These are phyloP conservation scores for Daubentonia madagascariensis DNA, from an alignment of 2,113 vertebrate species.

Conservation along the genomic window DNA sequence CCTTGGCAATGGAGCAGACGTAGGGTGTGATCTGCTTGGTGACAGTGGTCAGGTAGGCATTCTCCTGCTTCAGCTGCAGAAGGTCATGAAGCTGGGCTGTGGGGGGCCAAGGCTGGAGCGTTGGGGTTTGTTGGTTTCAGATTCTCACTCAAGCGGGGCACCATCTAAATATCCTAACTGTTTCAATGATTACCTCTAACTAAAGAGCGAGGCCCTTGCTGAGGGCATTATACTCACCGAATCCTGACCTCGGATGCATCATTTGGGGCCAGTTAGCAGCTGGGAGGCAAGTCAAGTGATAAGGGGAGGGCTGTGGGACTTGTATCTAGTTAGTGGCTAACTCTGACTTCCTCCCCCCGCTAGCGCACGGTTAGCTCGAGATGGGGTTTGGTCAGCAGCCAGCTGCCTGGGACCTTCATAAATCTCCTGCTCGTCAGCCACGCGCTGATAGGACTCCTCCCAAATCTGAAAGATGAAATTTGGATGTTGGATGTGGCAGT, in stretches of 20 bases:
- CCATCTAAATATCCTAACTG: not conserved
- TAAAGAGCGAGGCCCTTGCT: not conserved
- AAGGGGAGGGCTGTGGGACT: no score
- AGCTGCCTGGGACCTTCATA: constrained; percentile 88
- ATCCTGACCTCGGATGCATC: not conserved
- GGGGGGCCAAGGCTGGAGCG: not conserved
- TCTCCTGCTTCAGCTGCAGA: constrained; percentile 94
- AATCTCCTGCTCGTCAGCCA: constrained; percentile 94
- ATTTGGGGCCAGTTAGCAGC: not conserved
- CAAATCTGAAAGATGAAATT: constrained; percentile 86
- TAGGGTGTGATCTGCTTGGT: constrained; percentile 94
- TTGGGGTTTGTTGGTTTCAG: not conserved
- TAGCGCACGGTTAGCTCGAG: not conserved
- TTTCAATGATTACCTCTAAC: not conserved
- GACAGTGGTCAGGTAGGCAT: constrained; percentile 91
- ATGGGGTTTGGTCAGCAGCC: not conserved
- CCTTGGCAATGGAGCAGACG: constrained; percentile 93
- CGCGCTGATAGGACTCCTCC: constrained; percentile 94
- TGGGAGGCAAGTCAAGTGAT: not conserved
- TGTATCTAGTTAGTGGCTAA: not conserved
- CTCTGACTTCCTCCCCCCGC: not conserved
- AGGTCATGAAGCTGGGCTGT: constrained; percentile 95
- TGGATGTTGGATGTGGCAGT: fast-evolving
- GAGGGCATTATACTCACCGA: not conserved
- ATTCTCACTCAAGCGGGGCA: not conserved